Base-by-base conservation (phyloP, 2,888 invertebrate genomes). In the Plebejus melissa region DNA sequence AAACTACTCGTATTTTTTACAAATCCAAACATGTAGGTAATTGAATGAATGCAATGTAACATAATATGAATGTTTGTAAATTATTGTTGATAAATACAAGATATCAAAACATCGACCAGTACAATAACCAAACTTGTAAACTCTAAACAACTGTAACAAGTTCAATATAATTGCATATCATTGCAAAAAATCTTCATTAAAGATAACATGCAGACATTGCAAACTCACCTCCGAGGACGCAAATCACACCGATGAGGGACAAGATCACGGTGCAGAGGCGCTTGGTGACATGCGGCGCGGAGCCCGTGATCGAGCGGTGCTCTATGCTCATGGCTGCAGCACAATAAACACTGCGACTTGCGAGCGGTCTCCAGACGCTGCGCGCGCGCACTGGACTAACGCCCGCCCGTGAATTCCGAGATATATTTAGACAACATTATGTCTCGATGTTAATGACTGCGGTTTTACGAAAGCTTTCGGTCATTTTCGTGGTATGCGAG, bases 361-460 rank as follows among this genome's bases (percentile, higher is more conserved):
- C 74, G 76, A 75, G 72, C 75, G 77, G 69, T 74, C 69, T 13
- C 16, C 79, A 76, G 77, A 50, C 74, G 41, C 28, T 74, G 75
- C 69, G 74, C 46, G 46, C 78, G 78, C 77, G 78, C 78, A 81
- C 54, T 74, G 74, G 54, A 69, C 77, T 79, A 79, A 81, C 77
- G 79, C 77, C 79, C 83, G 88, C 80, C 88, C 88, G 83, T 86
- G 88, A 87, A 83, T 84, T 81, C 84, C 82, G 82, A 78, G 82
- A 84, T 90, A 89, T 87, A 88, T 90, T 85, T 90, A 89, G 87
- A 81, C 78, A 79, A 78, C 86, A 80, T 94, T 94, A 84, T 85
- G 84, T 86, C 85, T 83, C 75, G 83, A 65, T 22, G 72, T 65
- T 50, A 70, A 60, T 75, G 74, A 74, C 50, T 75, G 75, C 75